Percentiles rank a stretch among this genome's conserved stretches.
Evolutionary conservation across 1,140 invertebrate species (phyloP).

Genomic region (Apis dorsata): DNA sequence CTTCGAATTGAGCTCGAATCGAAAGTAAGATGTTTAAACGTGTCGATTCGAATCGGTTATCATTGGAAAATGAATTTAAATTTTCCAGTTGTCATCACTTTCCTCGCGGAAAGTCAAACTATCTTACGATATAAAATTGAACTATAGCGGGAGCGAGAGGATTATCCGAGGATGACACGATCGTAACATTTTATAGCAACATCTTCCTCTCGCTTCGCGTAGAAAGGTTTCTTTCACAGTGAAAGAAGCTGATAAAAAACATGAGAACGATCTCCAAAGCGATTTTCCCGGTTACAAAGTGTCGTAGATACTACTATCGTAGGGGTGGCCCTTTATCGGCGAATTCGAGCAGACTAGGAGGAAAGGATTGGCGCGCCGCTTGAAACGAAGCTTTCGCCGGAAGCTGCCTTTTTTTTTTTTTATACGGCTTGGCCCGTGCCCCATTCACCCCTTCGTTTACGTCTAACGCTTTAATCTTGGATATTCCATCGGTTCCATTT

Average conservation of each 20-base stretch:
- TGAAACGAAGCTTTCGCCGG: not conserved
- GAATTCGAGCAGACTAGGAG: not conserved
- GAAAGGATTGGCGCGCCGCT: not conserved
- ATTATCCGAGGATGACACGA: not conserved
- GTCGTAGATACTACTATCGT: not conserved
- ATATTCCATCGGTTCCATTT: constrained; percentile 56
- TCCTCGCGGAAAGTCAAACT: not conserved
- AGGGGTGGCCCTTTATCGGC: constrained; percentile 18
- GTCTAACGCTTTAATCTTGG: constrained; percentile 60
- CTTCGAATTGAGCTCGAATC: too few relatives aligned
- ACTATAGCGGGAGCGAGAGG: too few relatives aligned
- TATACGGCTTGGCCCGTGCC: not conserved
- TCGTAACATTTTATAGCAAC: not conserved
- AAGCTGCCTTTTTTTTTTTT: constrained; percentile 12
- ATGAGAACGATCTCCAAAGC: not conserved
- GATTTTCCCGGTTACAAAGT: not conserved
- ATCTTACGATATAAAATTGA: too few relatives aligned
- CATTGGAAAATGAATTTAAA: too few relatives aligned
- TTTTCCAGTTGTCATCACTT: too few relatives aligned
- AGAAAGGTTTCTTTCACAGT: not conserved
- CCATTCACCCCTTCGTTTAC: constrained; percentile 41
- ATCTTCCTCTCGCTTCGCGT: too few relatives aligned
- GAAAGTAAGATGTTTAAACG: too few relatives aligned
- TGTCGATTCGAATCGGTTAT: too few relatives aligned
- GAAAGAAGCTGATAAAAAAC: not conserved